Base-by-base conservation (phyloP, 1,140 invertebrate genomes). In the Rhopalosiphum maidis region DNA sequence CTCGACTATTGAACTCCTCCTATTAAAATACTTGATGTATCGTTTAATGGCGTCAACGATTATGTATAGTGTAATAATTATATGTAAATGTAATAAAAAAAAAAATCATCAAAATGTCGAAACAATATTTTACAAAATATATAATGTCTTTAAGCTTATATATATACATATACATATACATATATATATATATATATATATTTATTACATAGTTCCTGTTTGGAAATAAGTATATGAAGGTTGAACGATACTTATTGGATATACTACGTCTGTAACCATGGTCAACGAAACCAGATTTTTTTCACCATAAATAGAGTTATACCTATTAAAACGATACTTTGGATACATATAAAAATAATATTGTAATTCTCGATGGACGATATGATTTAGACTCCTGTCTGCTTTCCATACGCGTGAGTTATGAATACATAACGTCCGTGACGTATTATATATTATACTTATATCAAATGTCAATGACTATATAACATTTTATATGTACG, bases 221-320 rank as follows among this genome's bases (percentile, higher is more conserved):
- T 54, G 48, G 51, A 55, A 37, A 89, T 37, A 89, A 77, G 37
- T 54, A 35, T 37, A 35, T 30, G 87, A 89, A 89, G 87, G 87
- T 89, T 89, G 35, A 89, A n/a, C 48, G 55, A 89, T 51, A 51
- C 15, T 18, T 89, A 55, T 11, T 89, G 60, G 23, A 54, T 89
- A 54, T 89, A 89, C 85, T 41, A 25, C 22, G 87, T 88, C 30
- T 23, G 23, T n/a, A 48, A 89, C 25, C 87, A 89, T 55, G 87
- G 87, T 89, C 87, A 55, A 55, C 87, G 21, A 89, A 89, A 89
- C 87, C 21, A 89, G 87, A 89, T 89, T 89, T 87, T 48, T 87
- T 87, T 88, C 21, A 55, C 87, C 87, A 54, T 89, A 89, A 89
- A 89, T 89, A 89, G 87, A 88, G 30, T 88, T 21, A 51, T 23